Evolutionary conservation across 1,140 invertebrate species (phyloP), one percentile per base, ranked within the genome.

Genomic region (Drosophila repletoides): DNA sequence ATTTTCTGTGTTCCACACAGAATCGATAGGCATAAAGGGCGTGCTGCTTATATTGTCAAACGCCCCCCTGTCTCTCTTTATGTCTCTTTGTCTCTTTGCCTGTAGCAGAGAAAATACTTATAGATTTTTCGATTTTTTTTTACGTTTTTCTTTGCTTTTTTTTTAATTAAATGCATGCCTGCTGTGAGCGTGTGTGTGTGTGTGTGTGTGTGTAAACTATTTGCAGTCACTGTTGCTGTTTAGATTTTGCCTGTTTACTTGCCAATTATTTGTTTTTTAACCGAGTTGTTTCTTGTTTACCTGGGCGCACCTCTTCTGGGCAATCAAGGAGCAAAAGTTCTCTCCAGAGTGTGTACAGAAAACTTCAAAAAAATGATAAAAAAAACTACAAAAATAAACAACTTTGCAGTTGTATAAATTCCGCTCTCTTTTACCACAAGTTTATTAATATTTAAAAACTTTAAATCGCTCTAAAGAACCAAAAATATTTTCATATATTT

Each of bases 261-360:
- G 17, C 21, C 29, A 29, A 34, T 48, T 64, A 38, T 48, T 49
- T 52, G 31, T 48, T 59, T 17, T 24, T 46, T 38, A 51, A 15
- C 22, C 22, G n/a, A 59, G 34, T 72, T 75, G 45, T 61, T 68
- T 58, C 48, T 76, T 76, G 66, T 76, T 76, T 75, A 65, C 58
- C 65, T 65, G 45, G 46, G 51, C 45, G 65, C 66, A 71, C 66
- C 66, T 46, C n/a, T n/a, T 45, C 66, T 51, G 40, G 15, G 5
- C 40, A 52, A 51, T 43, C 19, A 19, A 14, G 34, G 24, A 9
- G 22, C 34, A 59, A 38, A 49, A 5, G n/a, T n/a, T n/a, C 43
- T 17, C 5, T 24, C 17, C n/a, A n/a, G n/a, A n/a, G n/a, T n/a
- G n/a, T n/a, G n/a, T n/a, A n/a, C n/a, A n/a, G n/a, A n/a, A n/a